Evolutionary conservation across 1,140 invertebrate species (phyloP), one percentile per base, ranked within the genome.

Genomic region (Sitophilus oryzae): DNA sequence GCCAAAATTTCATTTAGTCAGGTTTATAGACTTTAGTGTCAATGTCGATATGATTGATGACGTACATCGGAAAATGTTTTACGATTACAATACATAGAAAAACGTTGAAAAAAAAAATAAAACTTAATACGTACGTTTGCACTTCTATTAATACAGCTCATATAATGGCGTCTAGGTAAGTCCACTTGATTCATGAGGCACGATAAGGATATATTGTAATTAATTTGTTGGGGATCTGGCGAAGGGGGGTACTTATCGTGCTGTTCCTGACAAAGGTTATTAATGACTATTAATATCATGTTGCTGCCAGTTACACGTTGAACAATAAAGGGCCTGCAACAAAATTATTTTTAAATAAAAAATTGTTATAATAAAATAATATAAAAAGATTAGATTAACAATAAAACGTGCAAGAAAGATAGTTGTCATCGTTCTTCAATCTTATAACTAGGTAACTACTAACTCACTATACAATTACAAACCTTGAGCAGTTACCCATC

Each of bases 291-390:
- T 48, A 94, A 73, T 3, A 95, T 76, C 75, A 94, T 79, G 68
- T 94, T 94, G 37, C 87, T 93, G 37, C 81, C 79, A 25, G 84
- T 82, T 25, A 94, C 86, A 25, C 83, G 79, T 60, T 93, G 84
- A 1, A 89, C 86, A 50, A 90, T 84, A 74, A 89, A 95, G 14
- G 85, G 84, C 60, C 87, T 83, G 67, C 40, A 73, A 70, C 43
- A 38, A 54, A 21, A 43, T 18, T 30, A 60, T 49, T 11, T 38
- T 22, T 43, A 14, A 43, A 18, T 43, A 9, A 20, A 34, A 36
- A 47, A 47, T 34, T 30, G 25, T 30, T n/a, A n/a, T n/a, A n/a
- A n/a, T n/a, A n/a, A n/a, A n/a, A n/a, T n/a, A n/a, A n/a, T n/a
- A n/a, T n/a, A n/a, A n/a, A n/a, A n/a, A n/a, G n/a, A n/a, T n/a